Evolutionary conservation across 1,140 invertebrate genomes (phyloP).

Genomic region (Sminthurinus signatus): DNA sequence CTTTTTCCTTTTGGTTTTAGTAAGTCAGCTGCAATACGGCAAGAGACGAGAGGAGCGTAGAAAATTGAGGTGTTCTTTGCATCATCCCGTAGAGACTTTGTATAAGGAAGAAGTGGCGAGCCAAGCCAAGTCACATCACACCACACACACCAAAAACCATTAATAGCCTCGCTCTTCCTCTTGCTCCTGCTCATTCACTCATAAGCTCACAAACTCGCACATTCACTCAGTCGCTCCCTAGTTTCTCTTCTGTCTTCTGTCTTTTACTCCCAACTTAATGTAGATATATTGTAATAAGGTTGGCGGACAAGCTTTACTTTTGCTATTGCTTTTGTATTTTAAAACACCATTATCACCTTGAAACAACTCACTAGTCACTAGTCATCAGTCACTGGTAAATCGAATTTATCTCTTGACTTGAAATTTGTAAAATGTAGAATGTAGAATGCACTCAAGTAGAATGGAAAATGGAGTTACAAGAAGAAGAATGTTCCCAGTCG

Average conservation of each 20-base stretch:
- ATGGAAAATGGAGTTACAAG: no score
- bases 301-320: not conserved
- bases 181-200: no score
- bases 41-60: conserved; percentile 13
- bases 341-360: conserved; percentile 31
- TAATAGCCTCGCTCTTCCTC: not conserved
- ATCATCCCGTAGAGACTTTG: not conserved
- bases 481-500: not conserved
- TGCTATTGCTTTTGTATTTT: conserved; percentile 14
- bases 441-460: no score
- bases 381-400: no score
- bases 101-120: no score
- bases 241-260: no score
- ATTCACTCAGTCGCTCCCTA: no score
- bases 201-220: no score
- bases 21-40: conserved; percentile 8
- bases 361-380: not conserved
- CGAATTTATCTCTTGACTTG: no score
- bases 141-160: conserved; percentile 3
- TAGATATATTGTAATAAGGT: conserved; percentile 6
- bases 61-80: conserved; percentile 32
- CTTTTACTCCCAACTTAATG: not conserved
- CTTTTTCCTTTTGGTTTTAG: no score
- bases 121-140: no score
- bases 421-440: no score